These are phyloP conservation scores for Helleia helle DNA, from an alignment of 2,888 invertebrate genomes.

Conservation along the genomic window DNA sequence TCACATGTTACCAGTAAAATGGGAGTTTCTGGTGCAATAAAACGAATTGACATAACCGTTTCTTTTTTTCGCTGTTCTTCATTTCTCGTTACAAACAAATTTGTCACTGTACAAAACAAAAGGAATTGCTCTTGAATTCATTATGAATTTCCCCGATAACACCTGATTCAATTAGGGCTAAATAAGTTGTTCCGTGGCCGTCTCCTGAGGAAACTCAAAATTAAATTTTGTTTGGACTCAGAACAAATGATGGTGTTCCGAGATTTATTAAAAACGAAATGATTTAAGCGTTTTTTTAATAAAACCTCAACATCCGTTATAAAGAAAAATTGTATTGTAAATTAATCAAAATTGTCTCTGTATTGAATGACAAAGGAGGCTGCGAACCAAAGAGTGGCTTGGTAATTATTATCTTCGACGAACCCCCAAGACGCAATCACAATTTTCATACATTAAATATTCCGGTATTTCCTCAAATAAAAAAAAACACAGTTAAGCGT, in stretches of 20 bases:
- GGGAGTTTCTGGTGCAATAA: background rate
- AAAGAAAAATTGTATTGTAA: too few species aligned
- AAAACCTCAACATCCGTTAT: too few species aligned
- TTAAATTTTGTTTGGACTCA: slow-evolving; percentile 25
- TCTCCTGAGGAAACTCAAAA: slow-evolving; percentile 20
- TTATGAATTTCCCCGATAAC: slow-evolving; percentile 26
- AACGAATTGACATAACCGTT: background rate
- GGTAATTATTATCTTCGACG: too few species aligned
- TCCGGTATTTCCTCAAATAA: too few species aligned
- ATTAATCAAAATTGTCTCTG: too few species aligned
- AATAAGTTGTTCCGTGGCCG: slow-evolving; percentile 22
- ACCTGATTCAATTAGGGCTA: slow-evolving; percentile 29
- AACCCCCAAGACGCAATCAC: too few species aligned
- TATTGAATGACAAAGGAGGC: too few species aligned
- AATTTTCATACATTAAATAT: too few species aligned
- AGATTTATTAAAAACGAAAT: slow-evolving; percentile 16
- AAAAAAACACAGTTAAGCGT: too few species aligned
- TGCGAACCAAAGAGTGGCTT: too few species aligned
- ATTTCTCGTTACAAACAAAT: slow-evolving; percentile 14
- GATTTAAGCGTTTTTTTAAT: slow-evolving; percentile 12
- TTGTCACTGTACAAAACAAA: slow-evolving; percentile 20
- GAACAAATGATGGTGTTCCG: slow-evolving; percentile 14
- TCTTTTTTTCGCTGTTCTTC: slow-evolving; percentile 4
- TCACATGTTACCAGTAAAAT: too few species aligned
- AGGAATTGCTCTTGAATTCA: slow-evolving; percentile 22